These are phyloP conservation scores for Ctenicera cuprea DNA, from an alignment of 2,888 invertebrate genomes.

Conservation along the genomic window DNA sequence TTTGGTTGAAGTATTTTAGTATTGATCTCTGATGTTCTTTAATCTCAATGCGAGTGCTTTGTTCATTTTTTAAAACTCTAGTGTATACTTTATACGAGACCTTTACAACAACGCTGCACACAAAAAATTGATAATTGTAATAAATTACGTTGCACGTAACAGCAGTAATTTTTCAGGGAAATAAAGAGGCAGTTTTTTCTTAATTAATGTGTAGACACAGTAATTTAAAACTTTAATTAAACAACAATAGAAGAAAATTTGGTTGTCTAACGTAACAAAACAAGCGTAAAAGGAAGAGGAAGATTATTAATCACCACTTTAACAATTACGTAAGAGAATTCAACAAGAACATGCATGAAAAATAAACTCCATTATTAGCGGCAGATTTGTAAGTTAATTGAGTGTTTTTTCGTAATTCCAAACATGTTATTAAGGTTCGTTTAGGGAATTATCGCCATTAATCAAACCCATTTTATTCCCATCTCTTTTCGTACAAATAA, in stretches of 20 bases:
- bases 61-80: too few relatives aligned
- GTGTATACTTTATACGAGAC: too few relatives aligned
- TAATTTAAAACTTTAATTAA: slow-evolving; percentile 15
- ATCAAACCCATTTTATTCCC: background rate
- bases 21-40: too few relatives aligned
- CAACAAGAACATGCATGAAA: slow-evolving; percentile 19
- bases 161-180: slow-evolving; percentile 15
- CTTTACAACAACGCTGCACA: too few relatives aligned
- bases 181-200: slow-evolving; percentile 1
- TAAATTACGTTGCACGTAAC: background rate
- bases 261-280: slow-evolving; percentile 9
- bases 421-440: slow-evolving; percentile 23
- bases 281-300: slow-evolving; percentile 1
- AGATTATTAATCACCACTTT: slow-evolving; percentile 23
- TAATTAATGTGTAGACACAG: slow-evolving; percentile 3
- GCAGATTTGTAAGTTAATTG: slow-evolving; percentile 28
- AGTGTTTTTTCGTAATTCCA: slow-evolving; percentile 21
- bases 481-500: background rate
- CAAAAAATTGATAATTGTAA: too few relatives aligned
- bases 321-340: slow-evolving; percentile 27
- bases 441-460: slow-evolving; percentile 25
- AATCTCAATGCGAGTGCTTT: too few relatives aligned
- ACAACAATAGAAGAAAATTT: slow-evolving; percentile 21
- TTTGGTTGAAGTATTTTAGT: too few relatives aligned
- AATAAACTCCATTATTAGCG: slow-evolving; percentile 29